These are phyloP conservation scores for Diplodus sargus DNA, from an alignment of 2,797 vertebrate species.

Conservation along the genomic window DNA sequence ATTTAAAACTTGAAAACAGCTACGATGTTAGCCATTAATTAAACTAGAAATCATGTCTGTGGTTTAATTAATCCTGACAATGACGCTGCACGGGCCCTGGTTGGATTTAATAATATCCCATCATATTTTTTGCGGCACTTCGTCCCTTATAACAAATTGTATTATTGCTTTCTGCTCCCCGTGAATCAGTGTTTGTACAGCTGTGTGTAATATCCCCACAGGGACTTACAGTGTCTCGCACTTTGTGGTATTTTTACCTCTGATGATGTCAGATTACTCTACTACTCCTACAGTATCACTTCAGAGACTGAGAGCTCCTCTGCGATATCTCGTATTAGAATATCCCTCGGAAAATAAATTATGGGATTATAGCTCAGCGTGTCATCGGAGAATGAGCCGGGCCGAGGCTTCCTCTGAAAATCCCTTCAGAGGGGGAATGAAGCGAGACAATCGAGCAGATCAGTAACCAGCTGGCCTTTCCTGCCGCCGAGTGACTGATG, in stretches of 20 bases:
- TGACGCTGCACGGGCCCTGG: not conserved
- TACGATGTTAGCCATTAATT: constrained; percentile 23
- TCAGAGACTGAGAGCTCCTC: constrained; percentile 48
- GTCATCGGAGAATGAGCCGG: constrained; percentile 45
- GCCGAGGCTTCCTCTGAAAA: constrained; percentile 45
- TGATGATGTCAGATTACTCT: constrained; percentile 42
- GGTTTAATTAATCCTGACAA: constrained; percentile 22
- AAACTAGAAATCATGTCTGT: not conserved
- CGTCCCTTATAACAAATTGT: not conserved
- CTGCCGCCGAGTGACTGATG: constrained; percentile 61
- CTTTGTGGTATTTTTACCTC: constrained; percentile 61
- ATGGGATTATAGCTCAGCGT: constrained; percentile 44
- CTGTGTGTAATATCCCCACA: constrained; percentile 20
- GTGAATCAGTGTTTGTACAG: not conserved
- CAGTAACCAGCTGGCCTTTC: constrained; percentile 63
- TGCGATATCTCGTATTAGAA: constrained; percentile 48
- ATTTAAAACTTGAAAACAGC: constrained; percentile 14
- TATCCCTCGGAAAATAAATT: constrained; percentile 51
- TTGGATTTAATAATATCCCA: not conserved
- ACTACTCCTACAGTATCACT: constrained; percentile 49
- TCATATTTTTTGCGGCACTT: not conserved
- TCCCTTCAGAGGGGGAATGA: constrained; percentile 49
- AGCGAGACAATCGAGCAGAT: constrained; percentile 58
- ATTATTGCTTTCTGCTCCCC: not conserved
- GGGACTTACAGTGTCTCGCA: constrained; percentile 17